Conservation (phyloP, 2,113 vertebrate species). For the Fregata magnificens region DNA sequence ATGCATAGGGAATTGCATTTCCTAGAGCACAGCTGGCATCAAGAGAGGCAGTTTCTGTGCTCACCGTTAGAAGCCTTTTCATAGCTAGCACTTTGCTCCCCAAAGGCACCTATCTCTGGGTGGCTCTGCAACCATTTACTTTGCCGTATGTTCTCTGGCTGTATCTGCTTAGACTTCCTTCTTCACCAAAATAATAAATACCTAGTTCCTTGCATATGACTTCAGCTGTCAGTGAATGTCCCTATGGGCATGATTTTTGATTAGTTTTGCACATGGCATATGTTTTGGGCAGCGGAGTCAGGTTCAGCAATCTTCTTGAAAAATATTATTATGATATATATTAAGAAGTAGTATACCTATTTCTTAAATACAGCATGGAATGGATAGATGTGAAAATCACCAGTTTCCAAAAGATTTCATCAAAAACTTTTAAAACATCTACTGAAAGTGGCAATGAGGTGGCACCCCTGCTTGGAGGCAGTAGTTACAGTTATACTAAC, state of each 20-base stretch:
- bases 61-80: neutral
- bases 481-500: neutral
- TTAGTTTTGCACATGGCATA: neutral
- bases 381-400: neutral
- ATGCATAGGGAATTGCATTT: neutral
- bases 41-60: neutral
- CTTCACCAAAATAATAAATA: neutral
- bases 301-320: neutral
- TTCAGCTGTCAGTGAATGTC: neutral
- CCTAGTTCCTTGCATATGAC: neutral
- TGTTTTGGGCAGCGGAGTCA: neutral
- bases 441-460: neutral
- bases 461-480: neutral
- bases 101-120: neutral
- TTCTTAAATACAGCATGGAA: neutral
- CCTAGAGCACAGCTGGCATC: neutral
- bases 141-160: neutral
- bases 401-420: neutral
- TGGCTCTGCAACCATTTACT: neutral
- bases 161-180: neutral
- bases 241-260: neutral
- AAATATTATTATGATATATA: neutral
- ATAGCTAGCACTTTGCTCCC: neutral
- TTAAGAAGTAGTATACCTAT: neutral
- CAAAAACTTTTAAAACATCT: neutral